phyloP scores from a whole-genome alignment of 2,797 vertebrate species.

The Ceryle rudis region DNA sequence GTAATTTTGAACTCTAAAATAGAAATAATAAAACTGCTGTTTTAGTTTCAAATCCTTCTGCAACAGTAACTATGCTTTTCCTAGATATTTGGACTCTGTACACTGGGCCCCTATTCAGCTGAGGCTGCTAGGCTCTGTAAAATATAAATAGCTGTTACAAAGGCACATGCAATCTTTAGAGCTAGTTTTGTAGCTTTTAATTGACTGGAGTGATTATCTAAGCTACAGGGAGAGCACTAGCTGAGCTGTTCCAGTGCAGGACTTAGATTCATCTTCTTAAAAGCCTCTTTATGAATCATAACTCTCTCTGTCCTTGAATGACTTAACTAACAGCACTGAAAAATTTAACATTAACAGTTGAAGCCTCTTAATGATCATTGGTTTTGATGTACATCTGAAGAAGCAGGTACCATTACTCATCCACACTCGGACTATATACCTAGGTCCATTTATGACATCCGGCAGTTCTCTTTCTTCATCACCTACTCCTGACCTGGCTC shows the following conservation, averaged over 20 bases:
- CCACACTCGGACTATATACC: neutral
- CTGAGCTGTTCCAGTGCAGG: neutral
- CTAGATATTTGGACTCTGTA: neutral
- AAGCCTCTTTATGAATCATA: constrained; percentile 62
- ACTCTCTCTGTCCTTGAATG: constrained; percentile 37
- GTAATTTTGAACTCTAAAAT: neutral
- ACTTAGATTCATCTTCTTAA: constrained; percentile 50
- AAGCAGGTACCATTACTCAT: constrained; percentile 24
- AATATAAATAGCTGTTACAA: neutral
- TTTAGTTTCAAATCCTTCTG: neutral
- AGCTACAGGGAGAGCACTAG: neutral
- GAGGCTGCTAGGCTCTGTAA: neutral
- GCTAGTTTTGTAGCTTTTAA: constrained; percentile 25
- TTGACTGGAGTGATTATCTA: neutral
- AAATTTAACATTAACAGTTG: neutral
- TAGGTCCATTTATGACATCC: neutral
- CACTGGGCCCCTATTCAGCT: neutral
- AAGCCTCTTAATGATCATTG: neutral
- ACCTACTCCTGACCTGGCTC: neutral
- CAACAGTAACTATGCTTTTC: neutral
- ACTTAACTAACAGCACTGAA: neutral
- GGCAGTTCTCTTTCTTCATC: neutral
- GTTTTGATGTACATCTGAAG: neutral
- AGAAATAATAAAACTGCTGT: neutral
- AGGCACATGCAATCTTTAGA: neutral